Evolutionary conservation across 2,888 invertebrate genomes (phyloP).

Genomic region (Crepidodera aurea): DNA sequence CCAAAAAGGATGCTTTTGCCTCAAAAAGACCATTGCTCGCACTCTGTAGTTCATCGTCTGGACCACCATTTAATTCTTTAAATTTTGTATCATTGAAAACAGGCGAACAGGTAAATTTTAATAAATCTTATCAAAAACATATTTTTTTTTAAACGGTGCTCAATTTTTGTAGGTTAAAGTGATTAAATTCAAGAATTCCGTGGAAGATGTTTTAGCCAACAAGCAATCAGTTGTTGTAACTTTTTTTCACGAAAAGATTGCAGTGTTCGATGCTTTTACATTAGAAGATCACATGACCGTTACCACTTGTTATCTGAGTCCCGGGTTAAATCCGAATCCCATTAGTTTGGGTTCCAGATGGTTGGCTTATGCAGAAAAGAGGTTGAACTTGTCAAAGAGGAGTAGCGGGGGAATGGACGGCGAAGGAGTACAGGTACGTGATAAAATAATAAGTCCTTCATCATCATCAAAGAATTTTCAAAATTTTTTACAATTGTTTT

Average conservation of each 20-base stretch:
- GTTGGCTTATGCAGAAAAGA: constrained; percentile 88
- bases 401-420: constrained; percentile 87
- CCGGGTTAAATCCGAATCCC: constrained; percentile 82
- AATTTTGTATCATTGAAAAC: constrained; percentile 86
- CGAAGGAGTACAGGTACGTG: constrained; percentile 59
- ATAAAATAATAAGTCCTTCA: too few species aligned
- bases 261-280: constrained; percentile 88
- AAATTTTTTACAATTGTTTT: too few species aligned
- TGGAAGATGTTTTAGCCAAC: constrained; percentile 89
- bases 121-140: neutral
- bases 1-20: constrained; percentile 74
- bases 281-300: constrained; percentile 87
- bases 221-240: constrained; percentile 86
- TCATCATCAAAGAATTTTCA: too few species aligned
- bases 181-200: constrained; percentile 91
- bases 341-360: constrained; percentile 86
- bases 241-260: constrained; percentile 90
- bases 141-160: neutral
- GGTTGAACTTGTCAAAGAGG: constrained; percentile 77
- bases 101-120: constrained; percentile 72
- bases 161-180: constrained; percentile 73
- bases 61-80: constrained; percentile 80
- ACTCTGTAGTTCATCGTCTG: constrained; percentile 81
- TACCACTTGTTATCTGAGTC: constrained; percentile 89
- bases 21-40: constrained; percentile 89